Evolutionary conservation across 2,113 vertebrate species (phyloP), one percentile per base, ranked within the genome.

Genomic region (Ochotona princeps): DNA sequence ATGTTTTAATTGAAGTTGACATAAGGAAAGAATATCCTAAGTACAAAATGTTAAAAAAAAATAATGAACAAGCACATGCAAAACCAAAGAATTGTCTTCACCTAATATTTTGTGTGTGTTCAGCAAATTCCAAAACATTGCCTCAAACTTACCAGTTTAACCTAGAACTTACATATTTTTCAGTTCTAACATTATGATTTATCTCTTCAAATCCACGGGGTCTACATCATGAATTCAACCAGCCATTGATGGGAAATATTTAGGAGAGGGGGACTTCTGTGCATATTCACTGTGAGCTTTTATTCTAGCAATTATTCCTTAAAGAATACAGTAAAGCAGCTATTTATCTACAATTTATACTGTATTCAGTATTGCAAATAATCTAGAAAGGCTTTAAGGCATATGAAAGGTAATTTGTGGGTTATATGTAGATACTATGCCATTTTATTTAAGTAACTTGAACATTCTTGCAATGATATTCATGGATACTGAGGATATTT

Each of bases 1-100:
- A 90, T 28, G 21, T 69, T 83, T 83, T 80, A 30, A 94, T 23
- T 86, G 72, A 92, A 89, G 13, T 69, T 84, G 44, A 87, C 65
- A 9, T 28, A 83, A 18, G 5, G 35, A 4, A 87, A 87, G 28
- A 20, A 3, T 75, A 90, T 78, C 32, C 21, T 78, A 38, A 54
- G 35, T 51, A 63, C 1, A 87, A 4, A 47, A 67, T 7, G 23
- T 35, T 87, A 51, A 85, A 35, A 23, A 87, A 92, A 13, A 74
- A 44, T 47, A 18, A 82, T 61, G 94, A 86, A 78, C 17, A 15
- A 65, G 49, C 9, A 14, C 13, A 9, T 0, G 35, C 78, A 70
- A 54, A 86, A 23, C 63, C 63, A 74, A 57, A 83, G 54, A n/a
- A 73, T 49, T 38, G 47, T 90, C 72, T 89, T 81, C 9, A 74